These are phyloP conservation scores for Drosophila cracens DNA, from an alignment of 2,888 invertebrate species.

Conservation along the genomic window DNA sequence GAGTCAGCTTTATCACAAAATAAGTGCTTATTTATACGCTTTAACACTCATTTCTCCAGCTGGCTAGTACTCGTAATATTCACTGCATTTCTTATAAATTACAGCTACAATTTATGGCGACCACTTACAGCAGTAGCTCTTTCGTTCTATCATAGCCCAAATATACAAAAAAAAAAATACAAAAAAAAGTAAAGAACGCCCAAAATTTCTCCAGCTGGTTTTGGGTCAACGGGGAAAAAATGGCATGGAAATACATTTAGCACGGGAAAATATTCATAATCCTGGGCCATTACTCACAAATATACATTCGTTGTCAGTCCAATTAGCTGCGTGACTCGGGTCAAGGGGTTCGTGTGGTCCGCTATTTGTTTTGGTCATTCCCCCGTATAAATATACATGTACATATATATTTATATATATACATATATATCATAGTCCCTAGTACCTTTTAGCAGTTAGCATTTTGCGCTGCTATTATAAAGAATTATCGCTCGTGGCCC, in stretches of 20 bases:
- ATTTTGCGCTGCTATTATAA: constrained; percentile 75
- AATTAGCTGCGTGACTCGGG: constrained; percentile 80
- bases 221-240: constrained; percentile 23
- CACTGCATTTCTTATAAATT: constrained; percentile 60
- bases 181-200: constrained; percentile 1
- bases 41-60: constrained; percentile 41
- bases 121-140: constrained; percentile 47
- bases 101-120: constrained; percentile 50
- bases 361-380: constrained; percentile 75
- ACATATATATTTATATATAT: background rate
- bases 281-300: constrained; percentile 76
- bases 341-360: constrained; percentile 70
- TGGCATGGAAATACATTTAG: constrained; percentile 57
- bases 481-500: constrained; percentile 69
- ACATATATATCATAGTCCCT: constrained; percentile 22
- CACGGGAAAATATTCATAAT: constrained; percentile 69
- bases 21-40: constrained; percentile 63
- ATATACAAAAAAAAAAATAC: background rate
- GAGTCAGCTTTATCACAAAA: constrained; percentile 54
- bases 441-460: constrained; percentile 47
- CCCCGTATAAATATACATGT: background rate
- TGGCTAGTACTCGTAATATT: constrained; percentile 30
- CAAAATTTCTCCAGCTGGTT: constrained; percentile 25
- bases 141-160: constrained; percentile 23
- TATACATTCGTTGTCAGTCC: constrained; percentile 76